Percentiles rank a stretch among this genome's conserved stretches.
phyloP scores from a whole-genome alignment of 1,140 invertebrate species.

The Cydia splendana region DNA sequence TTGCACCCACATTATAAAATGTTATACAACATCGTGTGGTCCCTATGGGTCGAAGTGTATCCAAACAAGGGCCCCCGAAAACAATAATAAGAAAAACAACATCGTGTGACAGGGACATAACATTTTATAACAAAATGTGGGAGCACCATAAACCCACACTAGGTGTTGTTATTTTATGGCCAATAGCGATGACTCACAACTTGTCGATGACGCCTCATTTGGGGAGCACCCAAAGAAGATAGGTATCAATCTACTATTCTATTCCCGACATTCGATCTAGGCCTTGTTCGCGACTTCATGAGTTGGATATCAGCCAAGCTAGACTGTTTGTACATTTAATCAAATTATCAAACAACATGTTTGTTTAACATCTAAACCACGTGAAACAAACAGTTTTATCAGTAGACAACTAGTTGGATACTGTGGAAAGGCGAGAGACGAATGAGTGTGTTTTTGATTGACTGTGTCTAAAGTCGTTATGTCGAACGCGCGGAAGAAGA shows the following conservation, averaged over 20 bases:
- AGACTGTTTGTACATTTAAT: constrained; percentile 4
- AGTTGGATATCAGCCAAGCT: constrained; percentile 23
- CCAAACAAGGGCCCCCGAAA: too few species aligned
- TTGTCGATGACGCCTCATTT: constrained; percentile 37
- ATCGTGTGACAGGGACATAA: too few species aligned
- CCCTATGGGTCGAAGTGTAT: too few species aligned
- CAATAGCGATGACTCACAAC: background rate
- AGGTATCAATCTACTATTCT: constrained; percentile 42
- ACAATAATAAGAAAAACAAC: too few species aligned
- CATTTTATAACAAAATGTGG: too few species aligned
- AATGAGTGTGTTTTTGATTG: constrained; percentile 5
- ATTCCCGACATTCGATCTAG: background rate
- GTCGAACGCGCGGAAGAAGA: constrained; percentile 33
- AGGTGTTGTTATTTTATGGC: background rate
- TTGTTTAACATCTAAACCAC: constrained; percentile 14
- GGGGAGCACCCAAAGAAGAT: constrained; percentile 39
- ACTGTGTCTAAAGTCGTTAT: constrained; percentile 30
- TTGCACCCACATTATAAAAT: too few species aligned
- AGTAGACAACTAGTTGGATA: constrained; percentile 13
- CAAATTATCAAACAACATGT: background rate
- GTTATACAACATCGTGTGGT: too few species aligned
- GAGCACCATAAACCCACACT: background rate
- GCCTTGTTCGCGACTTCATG: constrained; percentile 16
- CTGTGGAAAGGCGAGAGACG: background rate
- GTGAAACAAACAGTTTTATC: background rate